Conservation (phyloP, 2,888 invertebrate genomes). For the Athalia circularis region DNA sequence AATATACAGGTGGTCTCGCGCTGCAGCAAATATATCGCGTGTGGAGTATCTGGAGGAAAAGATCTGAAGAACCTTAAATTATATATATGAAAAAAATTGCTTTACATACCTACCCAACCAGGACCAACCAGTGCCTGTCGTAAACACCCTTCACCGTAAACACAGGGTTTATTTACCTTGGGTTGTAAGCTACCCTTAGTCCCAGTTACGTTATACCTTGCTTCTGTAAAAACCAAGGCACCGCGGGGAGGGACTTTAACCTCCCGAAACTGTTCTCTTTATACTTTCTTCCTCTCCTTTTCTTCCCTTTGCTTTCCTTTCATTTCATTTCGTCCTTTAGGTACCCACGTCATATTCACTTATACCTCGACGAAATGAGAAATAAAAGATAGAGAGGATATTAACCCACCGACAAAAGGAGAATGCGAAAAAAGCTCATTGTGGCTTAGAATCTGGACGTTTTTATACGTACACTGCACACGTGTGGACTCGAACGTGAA, state of each 20-base stretch:
- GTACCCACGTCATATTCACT: slow-evolving; percentile 21
- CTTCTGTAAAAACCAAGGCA: slow-evolving; percentile 7
- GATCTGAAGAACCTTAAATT: slow-evolving; percentile 59
- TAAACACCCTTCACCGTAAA: slow-evolving; percentile 52
- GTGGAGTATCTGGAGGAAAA: slow-evolving; percentile 32
- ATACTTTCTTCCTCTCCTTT: neutral
- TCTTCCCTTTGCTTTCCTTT: neutral
- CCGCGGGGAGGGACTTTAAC: neutral
- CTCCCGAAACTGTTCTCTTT: slow-evolving; percentile 19
- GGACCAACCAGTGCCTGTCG: slow-evolving; percentile 51
- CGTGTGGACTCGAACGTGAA: too few species aligned
- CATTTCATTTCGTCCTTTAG: neutral
- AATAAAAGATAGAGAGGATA: neutral
- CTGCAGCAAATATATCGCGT: slow-evolving; percentile 24
- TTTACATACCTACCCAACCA: slow-evolving; percentile 51
- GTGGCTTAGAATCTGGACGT: slow-evolving; percentile 16
- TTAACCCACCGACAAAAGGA: neutral
- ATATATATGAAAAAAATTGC: slow-evolving; percentile 59
- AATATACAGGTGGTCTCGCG: neutral
- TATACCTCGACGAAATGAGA: slow-evolving; percentile 15
- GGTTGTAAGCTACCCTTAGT: slow-evolving; percentile 33
- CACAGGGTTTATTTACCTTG: slow-evolving; percentile 47
- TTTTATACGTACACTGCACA: too few species aligned
- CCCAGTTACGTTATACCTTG: slow-evolving; percentile 20
- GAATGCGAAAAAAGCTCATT: neutral